Evolutionary conservation across 1,140 invertebrate species (phyloP).

Genomic region (Phortica variegata): DNA sequence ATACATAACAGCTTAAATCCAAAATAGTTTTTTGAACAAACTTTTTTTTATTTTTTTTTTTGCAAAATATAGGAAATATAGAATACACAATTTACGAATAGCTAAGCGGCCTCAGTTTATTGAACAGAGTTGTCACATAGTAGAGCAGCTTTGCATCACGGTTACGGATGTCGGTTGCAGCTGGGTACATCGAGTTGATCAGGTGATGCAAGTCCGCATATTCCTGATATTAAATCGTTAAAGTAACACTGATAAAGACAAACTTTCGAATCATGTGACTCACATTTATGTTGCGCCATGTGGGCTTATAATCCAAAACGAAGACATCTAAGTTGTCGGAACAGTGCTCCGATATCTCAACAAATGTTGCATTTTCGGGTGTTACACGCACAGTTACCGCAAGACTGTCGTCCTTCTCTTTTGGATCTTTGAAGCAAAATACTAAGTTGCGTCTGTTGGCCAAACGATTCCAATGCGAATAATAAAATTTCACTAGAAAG

Average conservation of each 20-base stretch:
- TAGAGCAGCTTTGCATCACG: slow-evolving; percentile 34
- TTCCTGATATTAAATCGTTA: slow-evolving; percentile 8
- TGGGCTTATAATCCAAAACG: slow-evolving; percentile 22
- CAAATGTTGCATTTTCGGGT: slow-evolving; percentile 36
- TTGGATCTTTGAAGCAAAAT: too few relatives aligned
- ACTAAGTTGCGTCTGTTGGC: too few relatives aligned
- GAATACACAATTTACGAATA: too few relatives aligned
- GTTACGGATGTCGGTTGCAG: slow-evolving; percentile 34
- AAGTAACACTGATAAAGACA: not conserved
- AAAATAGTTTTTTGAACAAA: too few relatives aligned
- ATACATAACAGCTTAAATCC: too few relatives aligned
- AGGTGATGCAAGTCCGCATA: slow-evolving; percentile 42
- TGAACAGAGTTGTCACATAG: slow-evolving; percentile 30
- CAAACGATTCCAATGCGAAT: slow-evolving; percentile 19
- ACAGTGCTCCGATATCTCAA: slow-evolving; percentile 39
- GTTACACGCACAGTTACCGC: slow-evolving; percentile 32
- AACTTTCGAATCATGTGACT: not conserved
- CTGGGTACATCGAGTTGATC: slow-evolving; percentile 40
- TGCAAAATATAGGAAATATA: too few relatives aligned
- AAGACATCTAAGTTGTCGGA: slow-evolving; percentile 24
- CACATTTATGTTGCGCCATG: slow-evolving; percentile 47
- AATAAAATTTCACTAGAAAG: slow-evolving; percentile 3
- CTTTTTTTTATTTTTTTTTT: too few relatives aligned
- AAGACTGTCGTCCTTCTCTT: slow-evolving; percentile 8
- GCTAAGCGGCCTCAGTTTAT: slow-evolving; percentile 37